These are phyloP conservation scores for Leptinotarsa undecemlineata DNA, from an alignment of 1,140 invertebrate species.

Conservation along the genomic window DNA sequence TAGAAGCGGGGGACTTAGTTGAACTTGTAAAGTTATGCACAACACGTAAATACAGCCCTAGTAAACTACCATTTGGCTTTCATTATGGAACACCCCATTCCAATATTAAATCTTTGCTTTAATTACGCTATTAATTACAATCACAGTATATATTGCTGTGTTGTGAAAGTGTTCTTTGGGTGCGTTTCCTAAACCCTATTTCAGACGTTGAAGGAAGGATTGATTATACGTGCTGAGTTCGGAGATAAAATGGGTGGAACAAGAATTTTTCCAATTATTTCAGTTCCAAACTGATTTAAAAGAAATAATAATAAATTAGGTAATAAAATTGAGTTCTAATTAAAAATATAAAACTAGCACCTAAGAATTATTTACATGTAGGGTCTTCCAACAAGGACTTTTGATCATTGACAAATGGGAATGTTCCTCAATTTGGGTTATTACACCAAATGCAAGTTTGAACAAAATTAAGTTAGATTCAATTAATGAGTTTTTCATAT, in stretches of 20 bases:
- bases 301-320: too few relatives aligned
- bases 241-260: not conserved
- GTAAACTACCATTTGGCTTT: conserved; percentile 55
- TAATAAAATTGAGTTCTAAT: too few relatives aligned
- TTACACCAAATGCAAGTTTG: too few relatives aligned
- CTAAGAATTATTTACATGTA: too few relatives aligned
- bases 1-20: conserved; percentile 52
- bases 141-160: conserved; percentile 48
- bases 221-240: not conserved
- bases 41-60: conserved; percentile 54
- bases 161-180: conserved; percentile 32
- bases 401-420: too few relatives aligned
- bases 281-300: too few relatives aligned
- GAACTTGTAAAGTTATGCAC: conserved; percentile 56
- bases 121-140: conserved; percentile 52
- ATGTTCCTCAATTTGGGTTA: too few relatives aligned
- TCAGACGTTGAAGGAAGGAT: not conserved
- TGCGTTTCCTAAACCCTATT: not conserved
- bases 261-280: not conserved
- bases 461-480: too few relatives aligned
- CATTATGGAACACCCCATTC: conserved; percentile 49
- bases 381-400: too few relatives aligned
- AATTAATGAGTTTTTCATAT: too few relatives aligned
- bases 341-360: too few relatives aligned
- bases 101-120: conserved; percentile 52